Percentiles rank a stretch among this genome's conserved stretches.
phyloP scores from a whole-genome alignment of 2,797 vertebrate genomes.

The Atherinosoma microstoma region DNA sequence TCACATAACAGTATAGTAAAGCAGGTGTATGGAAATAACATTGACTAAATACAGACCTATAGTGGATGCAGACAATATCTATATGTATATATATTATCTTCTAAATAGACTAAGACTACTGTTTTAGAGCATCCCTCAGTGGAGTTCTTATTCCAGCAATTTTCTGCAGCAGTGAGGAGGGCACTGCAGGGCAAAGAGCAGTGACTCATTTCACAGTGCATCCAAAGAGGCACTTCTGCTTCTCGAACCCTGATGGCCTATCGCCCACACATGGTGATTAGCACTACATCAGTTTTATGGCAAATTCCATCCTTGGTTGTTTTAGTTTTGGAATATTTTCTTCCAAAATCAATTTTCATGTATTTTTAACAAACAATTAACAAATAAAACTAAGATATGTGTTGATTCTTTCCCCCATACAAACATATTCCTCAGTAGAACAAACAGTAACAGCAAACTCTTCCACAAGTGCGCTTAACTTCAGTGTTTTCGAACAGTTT shows the following conservation, averaged over 20 bases:
- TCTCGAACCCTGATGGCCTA: slow-evolving; percentile 2
- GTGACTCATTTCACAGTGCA: slow-evolving; percentile 36
- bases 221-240: slow-evolving; percentile 9
- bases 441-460: not conserved
- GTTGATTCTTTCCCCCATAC: too few species aligned
- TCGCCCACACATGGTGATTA: slow-evolving; percentile 16
- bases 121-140: not conserved
- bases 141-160: not conserved
- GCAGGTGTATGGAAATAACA: not conserved
- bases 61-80: not conserved
- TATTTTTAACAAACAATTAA: not conserved
- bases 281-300: slow-evolving; percentile 8
- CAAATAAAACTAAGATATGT: too few species aligned
- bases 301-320: not conserved
- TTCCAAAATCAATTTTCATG: not conserved
- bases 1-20: not conserved
- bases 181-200: slow-evolving; percentile 18
- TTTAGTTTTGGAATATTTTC: slow-evolving; percentile 5
- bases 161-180: slow-evolving; percentile 5
- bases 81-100: not conserved
- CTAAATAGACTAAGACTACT: not conserved
- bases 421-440: not conserved
- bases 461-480: not conserved
- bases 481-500: not conserved
- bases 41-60: not conserved